Base-by-base conservation (phyloP, 1,140 invertebrate species). In the Drosophila burlai region DNA sequence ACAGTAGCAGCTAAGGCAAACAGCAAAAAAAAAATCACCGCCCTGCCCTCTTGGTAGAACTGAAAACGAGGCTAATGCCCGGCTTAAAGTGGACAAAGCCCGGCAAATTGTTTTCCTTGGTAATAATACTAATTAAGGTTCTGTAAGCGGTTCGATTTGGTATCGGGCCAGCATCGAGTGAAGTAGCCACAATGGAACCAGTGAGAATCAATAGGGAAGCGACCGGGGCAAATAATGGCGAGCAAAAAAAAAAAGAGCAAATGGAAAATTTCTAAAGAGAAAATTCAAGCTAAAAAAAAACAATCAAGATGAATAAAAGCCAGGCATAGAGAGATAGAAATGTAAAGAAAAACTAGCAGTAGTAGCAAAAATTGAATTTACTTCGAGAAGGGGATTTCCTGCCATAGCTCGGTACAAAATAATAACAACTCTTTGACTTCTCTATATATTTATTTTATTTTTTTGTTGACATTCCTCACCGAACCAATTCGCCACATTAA, bases 41-140 rank as follows among this genome's bases (percentile, higher is more conserved):
- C 31, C n/a, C 66, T 47, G 16, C 31, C 57, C 50, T 68, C 40
- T 59, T 54, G 31, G 31, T 47, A 46, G 49, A 68, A 67, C 63
- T 52, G 68, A 90, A 89, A 89, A 71, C 50, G 79, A 90, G 86
- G 82, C 75, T 89, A 89, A 89, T 90, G 60, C 85, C 64, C 47
- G 40, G 26, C 45, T 40, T 13, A 4, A 52, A 34, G 18, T 73
- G 67, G 36, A 72, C 81, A 81, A 89, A 81, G 62, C 54, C 73
- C 66, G 76, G 68, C 77, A 81, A 82, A 90, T 89, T 89, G 81
- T 89, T 90, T 89, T 90, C 66, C 50, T 90, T 90, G 68, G 75
- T 81, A 89, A 90, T 90, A 76, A 90, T 82, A 85, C 85, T 85
- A 82, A 89, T 90, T 89, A 90, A 80, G 89, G 64, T 90, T 79